Evolutionary conservation across 2,797 vertebrate genomes (phyloP), one percentile per base, ranked within the genome.

Genomic region (Cynodonichthys magdalenae): DNA sequence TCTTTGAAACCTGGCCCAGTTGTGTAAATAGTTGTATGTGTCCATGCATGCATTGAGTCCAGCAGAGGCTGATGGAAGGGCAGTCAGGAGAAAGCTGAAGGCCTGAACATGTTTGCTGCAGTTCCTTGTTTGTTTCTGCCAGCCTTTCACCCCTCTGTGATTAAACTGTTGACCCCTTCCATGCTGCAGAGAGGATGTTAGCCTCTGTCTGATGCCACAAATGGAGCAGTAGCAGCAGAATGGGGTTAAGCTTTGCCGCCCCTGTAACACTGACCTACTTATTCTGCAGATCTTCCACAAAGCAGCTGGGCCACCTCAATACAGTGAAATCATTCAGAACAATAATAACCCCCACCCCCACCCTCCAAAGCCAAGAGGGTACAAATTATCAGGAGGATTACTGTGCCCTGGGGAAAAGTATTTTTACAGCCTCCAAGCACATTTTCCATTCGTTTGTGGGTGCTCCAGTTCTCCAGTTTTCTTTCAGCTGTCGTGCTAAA

Each of bases 261-360:
- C 66, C 50, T 89, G 90, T 91, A 83, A 91, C 68, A 92, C 90
- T 94, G 91, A 93, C 92, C 92, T 90, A 93, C 69, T 92, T 94
- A 91, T 77, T 70, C 75, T 81, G 77, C 63, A 75, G 81, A 82
- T 88, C 73, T 81, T 75, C 75, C 6, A 59, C 70, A 17, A 63
- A 73, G 75, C 18, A 44, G 74, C 76, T 55, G 62, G 59, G 57
- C 59, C 54, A 14, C 49, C 80, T 49, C 50, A 19, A 73, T 27
- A 56, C 60, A 71, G 71, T 75, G 70, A 87, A 87, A 84, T 75
- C 82, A 77, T 79, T 85, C 83, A 87, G 86, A 85, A 90, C 85
- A 89, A 90, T 86, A 84, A 90, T 87, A 91, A 74, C 50, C 69
- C 67, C 73, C 67, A 48, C 77, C 52, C 53, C 59, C 28, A 3